Base-by-base conservation (phyloP, 2,113 vertebrate genomes). In the Eolophus roseicapilla region DNA sequence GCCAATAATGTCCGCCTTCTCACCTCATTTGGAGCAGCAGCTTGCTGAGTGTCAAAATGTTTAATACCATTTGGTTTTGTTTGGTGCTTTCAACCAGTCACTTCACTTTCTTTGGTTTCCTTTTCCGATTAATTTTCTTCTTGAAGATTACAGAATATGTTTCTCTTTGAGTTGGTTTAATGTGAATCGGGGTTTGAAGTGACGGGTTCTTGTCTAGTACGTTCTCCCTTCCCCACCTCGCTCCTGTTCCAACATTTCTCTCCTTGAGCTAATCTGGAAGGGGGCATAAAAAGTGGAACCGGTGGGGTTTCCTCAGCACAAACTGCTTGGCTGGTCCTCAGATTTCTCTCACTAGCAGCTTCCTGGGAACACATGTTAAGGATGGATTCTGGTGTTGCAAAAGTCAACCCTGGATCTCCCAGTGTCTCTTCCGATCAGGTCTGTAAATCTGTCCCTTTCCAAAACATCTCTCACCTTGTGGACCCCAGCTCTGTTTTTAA, bases 161-260 rank as follows among this genome's bases (percentile, higher is more conserved):
- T 93, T 82, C 13, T 64, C 83, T 91, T 98, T 98, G 93, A 97
- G 97, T 98, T 98, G 98, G 97, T 98, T 97, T 97, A 98, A 98
- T 98, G 98, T 98, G 98, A 99, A 99, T 98, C 98, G 99, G 98
- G 99, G 99, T 99, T 99, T 99, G 98, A 99, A 99, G 98, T 97
- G 96, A 98, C 83, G 92, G 82, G 78, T 87, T 92, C 95, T 86
- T 49, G 82, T 84, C 90, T 29, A 57, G 64, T 57, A 35, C 46
- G 2, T 92, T 73, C 65, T 80, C 91, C 82, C 87, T 86, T 67
- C 92, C 93, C 93, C 86, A 76, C 94, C 78, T 88, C 23, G 13
- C 80, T 96, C 88, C 91, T 82, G 43, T 94, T 97, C 93, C 96
- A 31, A 65, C 28, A 4, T 90, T 93, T 86, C 91, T 87, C 77